phyloP scores from a whole-genome alignment of 2,113 vertebrate genomes.

The Bos javanicus region DNA sequence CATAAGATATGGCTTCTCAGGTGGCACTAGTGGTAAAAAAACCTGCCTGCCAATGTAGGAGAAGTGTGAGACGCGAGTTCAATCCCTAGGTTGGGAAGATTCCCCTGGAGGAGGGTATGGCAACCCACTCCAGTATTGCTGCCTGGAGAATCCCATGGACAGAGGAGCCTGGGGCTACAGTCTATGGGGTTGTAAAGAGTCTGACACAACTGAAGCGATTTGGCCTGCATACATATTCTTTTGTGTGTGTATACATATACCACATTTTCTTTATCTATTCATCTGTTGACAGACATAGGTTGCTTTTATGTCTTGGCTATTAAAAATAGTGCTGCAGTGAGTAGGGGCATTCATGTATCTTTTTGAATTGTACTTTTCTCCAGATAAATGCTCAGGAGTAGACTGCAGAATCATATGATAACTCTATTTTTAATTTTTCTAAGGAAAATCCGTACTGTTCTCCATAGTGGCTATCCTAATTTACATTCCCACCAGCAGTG shows the following conservation, averaged over 20 bases:
- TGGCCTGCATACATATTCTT: neutral
- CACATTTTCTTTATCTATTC: neutral
- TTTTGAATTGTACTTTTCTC: neutral
- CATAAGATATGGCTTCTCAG: neutral
- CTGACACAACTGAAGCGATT: neutral
- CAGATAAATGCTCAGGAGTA: neutral
- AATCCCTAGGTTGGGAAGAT: neutral
- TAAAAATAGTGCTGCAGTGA: neutral
- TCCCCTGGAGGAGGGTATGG: neutral
- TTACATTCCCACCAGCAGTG: neutral
- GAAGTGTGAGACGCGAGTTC: neutral
- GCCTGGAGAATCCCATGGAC: neutral
- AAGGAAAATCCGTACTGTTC: neutral
- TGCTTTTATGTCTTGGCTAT: neutral
- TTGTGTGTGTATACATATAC: neutral
- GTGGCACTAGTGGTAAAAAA: neutral
- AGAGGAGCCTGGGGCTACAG: neutral
- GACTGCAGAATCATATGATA: neutral
- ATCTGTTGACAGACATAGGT: neutral
- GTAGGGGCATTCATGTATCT: neutral
- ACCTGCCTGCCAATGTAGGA: neutral
- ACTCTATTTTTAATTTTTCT: neutral
- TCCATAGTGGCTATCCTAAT: neutral
- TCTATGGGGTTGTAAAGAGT: neutral
- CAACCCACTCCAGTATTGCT: neutral